These are phyloP conservation scores for Leucoraja erinaceus DNA, from an alignment of 2,113 vertebrate genomes.

Conservation along the genomic window DNA sequence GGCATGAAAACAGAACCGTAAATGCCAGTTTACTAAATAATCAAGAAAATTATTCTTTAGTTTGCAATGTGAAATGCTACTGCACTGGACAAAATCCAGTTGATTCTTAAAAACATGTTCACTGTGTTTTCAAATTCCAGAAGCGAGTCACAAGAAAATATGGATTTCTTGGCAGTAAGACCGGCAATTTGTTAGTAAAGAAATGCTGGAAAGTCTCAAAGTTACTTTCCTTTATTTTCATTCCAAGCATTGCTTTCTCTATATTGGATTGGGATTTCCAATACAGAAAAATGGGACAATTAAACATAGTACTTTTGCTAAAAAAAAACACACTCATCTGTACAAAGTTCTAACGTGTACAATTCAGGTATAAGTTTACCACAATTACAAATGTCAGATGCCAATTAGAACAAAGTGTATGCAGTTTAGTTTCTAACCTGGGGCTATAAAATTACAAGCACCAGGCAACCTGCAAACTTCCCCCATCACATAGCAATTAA, in stretches of 20 bases:
- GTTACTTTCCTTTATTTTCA: not conserved
- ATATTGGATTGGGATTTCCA: not conserved
- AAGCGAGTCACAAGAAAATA: not conserved
- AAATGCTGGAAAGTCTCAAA: not conserved
- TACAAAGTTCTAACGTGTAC: not conserved
- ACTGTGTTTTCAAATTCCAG: not conserved
- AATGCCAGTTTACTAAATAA: not conserved
- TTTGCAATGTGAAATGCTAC: not conserved
- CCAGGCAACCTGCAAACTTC: not conserved
- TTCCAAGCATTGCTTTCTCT: not conserved
- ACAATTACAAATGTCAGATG: not conserved
- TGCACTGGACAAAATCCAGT: not conserved
- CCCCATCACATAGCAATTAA: conserved; percentile 10
- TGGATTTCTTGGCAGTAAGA: not conserved
- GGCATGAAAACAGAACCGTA: not conserved
- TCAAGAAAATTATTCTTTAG: not conserved
- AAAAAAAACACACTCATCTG: not conserved
- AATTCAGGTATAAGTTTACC: not conserved
- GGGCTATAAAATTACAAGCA: not conserved
- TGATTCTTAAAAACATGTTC: not conserved
- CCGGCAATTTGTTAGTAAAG: not conserved
- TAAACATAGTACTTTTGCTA: not conserved
- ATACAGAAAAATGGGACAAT: not conserved
- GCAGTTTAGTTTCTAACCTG: not conserved
- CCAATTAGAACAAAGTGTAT: not conserved